Conservation (phyloP, 2,797 vertebrate genomes). For the Spea hammondii region DNA sequence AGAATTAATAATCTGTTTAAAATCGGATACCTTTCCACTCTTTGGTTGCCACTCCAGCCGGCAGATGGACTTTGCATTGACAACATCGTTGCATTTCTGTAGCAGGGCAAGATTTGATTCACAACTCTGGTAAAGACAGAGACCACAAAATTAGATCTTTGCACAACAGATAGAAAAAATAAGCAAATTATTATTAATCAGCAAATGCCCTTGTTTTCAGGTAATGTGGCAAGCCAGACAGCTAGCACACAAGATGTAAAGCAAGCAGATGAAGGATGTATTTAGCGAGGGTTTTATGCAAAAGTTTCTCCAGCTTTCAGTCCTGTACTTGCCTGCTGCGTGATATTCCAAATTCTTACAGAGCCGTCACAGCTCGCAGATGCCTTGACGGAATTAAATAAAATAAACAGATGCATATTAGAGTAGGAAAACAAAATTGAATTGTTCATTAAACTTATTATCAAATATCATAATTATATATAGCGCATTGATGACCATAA, state of each 20-base stretch:
- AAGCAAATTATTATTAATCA: too few species aligned
- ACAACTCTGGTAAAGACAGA: constrained; percentile 68
- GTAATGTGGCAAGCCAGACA: too few species aligned
- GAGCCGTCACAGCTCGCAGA: constrained; percentile 93
- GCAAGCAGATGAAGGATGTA: too few species aligned
- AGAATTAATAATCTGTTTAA: too few species aligned
- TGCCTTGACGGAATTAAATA: constrained; percentile 70
- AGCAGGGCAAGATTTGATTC: constrained; percentile 79
- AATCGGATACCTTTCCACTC: constrained; percentile 71
- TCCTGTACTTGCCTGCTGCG: constrained; percentile 79
- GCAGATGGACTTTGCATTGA: constrained; percentile 87
- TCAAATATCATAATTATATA: too few species aligned
- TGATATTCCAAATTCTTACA: constrained; percentile 87
- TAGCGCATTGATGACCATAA: too few species aligned
- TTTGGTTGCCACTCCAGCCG: constrained; percentile 87
- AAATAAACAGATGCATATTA: background rate
- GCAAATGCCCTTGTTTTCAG: too few species aligned
- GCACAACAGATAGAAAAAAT: background rate
- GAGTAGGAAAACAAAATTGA: constrained; percentile 3
- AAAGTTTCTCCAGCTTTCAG: too few species aligned
- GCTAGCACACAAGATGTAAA: too few species aligned
- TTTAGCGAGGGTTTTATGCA: too few species aligned
- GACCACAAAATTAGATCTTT: too few species aligned
- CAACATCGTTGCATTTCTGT: constrained; percentile 85
- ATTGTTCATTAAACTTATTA: too few species aligned